Base-by-base conservation (phyloP, 2,113 vertebrate species). In the Eudyptes chrysolophus region DNA sequence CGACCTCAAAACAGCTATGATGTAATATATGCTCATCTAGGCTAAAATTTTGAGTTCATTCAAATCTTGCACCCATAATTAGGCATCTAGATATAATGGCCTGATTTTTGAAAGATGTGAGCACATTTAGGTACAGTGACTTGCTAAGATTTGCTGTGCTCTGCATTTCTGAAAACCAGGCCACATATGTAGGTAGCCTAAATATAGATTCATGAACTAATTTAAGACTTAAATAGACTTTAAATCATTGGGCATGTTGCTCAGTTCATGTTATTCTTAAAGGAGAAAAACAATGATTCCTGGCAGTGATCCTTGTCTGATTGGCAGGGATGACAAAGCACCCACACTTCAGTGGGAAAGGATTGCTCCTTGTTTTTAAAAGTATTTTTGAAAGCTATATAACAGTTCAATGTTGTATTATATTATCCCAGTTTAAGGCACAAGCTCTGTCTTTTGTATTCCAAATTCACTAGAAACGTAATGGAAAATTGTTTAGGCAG, bases 101-200 rank as follows among this genome's bases (percentile, higher is more conserved):
- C 94, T 96, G 90, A 19, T 94, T 96, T 86, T 40, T 44, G 38
- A 9, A 66, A 87, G 77, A 78, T 46, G 54, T 30, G 61, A 94
- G 86, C 13, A 6, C n/a, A 26, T 80, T 49, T 66, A 55, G 60
- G 81, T 84, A 15, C 74, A 74, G 87, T 3, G 11, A 36, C 74
- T 94, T 52, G 68, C 71, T 42, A 7, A 57, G 77, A 61, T 87
- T 44, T 94, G 94, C 96, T 89, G 48, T 84, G 78, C 61, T 95
- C 76, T 96, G 95, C 87, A 58, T 62, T 96, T 97, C 89, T 70
- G 66, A 74, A 96, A 97, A 93, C n/a, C 83, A 97, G 96, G 94
- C 90, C 72, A 14, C 94, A 83, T 60, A 90, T 96, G 65, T 96
- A 92, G 84, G 89, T 72, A 93, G 70, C 36, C 90, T 96, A 94